These are phyloP conservation scores for Chionomys nivalis DNA, from an alignment of 2,113 vertebrate species.

Conservation along the genomic window DNA sequence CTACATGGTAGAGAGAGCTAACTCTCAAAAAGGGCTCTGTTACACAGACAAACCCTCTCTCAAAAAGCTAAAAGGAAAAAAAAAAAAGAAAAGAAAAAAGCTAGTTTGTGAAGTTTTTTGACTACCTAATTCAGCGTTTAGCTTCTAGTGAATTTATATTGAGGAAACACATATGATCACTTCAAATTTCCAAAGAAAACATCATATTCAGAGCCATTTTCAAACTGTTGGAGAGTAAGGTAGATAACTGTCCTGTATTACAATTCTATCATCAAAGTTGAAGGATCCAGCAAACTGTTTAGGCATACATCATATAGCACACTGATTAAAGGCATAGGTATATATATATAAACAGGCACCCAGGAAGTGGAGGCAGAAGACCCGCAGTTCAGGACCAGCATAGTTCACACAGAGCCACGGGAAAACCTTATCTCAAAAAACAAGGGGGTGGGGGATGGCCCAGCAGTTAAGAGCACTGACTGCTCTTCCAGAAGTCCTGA, in stretches of 20 bases:
- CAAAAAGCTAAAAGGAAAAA: not conserved
- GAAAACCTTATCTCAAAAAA: not conserved
- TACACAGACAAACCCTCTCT: not conserved
- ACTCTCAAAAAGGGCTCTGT: not conserved
- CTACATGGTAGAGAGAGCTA: too few relatives aligned
- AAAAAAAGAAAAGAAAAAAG: too few relatives aligned
- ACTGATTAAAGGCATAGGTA: not conserved
- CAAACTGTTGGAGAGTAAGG: not conserved
- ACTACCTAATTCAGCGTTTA: not conserved
- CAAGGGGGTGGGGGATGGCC: too few relatives aligned
- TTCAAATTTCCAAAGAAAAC: slow-evolving; percentile 1
- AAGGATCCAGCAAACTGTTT: not conserved
- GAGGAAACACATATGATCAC: not conserved
- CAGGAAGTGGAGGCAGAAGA: not conserved
- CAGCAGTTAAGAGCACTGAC: too few relatives aligned
- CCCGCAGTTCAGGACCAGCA: not conserved
- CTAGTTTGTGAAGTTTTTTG: not conserved
- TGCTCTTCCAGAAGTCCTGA: too few relatives aligned
- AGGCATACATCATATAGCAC: not conserved
- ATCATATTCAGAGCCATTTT: slow-evolving; percentile 33
- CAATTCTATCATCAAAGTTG: not conserved
- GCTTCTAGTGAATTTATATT: slow-evolving; percentile 40
- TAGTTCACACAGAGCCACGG: too few relatives aligned
- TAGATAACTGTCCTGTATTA: not conserved
- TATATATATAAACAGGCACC: not conserved